A percentile compares a stretch with the other conserved stretches of the same genome.
These are phyloP conservation scores for Pheosia tremula DNA, from an alignment of 2,888 invertebrate species.

Conservation along the genomic window DNA sequence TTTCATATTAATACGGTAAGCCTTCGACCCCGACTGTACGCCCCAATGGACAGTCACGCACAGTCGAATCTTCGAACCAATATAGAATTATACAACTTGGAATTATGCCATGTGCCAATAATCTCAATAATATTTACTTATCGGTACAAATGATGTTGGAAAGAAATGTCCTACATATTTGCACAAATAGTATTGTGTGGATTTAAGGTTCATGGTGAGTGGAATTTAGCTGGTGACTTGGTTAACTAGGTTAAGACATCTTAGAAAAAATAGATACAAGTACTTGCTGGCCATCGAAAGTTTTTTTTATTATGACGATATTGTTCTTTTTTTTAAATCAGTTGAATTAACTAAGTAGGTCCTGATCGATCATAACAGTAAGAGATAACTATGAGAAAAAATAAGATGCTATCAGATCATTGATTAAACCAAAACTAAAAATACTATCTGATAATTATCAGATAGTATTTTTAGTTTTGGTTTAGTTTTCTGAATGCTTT, in stretches of 20 bases:
- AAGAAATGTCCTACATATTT: neutral
- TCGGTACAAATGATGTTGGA: conserved; percentile 21
- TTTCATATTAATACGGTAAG: conserved; percentile 2
- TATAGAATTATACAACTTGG: conserved; percentile 30
- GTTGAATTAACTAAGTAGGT: too few species aligned
- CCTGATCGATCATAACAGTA: too few species aligned
- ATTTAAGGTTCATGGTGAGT: neutral
- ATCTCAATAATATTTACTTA: conserved; percentile 33
- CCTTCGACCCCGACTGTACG: conserved; percentile 4
- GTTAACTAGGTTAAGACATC: neutral
- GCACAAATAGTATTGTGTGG: neutral
- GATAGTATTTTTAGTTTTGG: too few species aligned
- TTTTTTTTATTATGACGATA: too few species aligned
- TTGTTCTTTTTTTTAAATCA: too few species aligned
- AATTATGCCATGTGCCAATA: conserved; percentile 36
- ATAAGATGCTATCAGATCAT: too few species aligned
- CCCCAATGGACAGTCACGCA: conserved; percentile 15
- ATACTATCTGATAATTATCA: too few species aligned
- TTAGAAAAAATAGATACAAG: neutral
- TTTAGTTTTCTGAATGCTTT: too few species aligned
- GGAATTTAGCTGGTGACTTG: neutral
- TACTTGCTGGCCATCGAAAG: too few species aligned
- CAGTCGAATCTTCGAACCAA: conserved; percentile 16
- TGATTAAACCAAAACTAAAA: too few species aligned
- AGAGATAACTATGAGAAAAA: too few species aligned